phyloP scores from a whole-genome alignment of 2,797 vertebrate species.

The Urosaurus nigricauda region DNA sequence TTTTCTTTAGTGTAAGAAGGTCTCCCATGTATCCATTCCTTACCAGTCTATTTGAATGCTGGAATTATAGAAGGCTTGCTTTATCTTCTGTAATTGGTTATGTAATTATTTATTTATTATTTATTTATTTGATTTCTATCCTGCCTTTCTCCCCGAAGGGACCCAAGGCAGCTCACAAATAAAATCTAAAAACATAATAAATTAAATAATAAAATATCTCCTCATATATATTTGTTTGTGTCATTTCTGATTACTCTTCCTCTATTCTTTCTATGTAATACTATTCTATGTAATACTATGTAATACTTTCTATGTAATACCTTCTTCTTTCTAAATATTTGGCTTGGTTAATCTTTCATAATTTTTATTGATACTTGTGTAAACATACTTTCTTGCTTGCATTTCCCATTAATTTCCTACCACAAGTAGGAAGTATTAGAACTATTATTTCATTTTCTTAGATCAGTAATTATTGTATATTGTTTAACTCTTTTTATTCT shows the following conservation, averaged over 20 bases:
- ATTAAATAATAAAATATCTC: neutral
- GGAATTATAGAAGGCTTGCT: neutral
- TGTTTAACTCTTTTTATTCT: neutral
- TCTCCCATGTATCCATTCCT: too few species aligned
- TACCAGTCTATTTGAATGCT: neutral
- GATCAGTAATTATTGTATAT: neutral
- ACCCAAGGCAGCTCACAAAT: too few species aligned
- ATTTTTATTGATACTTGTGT: neutral
- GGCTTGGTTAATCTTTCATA: neutral
- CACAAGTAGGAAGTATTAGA: neutral
- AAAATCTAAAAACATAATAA: too few species aligned
- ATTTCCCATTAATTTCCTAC: neutral
- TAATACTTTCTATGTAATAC: too few species aligned
- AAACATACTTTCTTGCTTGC: neutral
- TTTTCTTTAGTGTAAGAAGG: neutral
- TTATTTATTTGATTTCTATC: too few species aligned
- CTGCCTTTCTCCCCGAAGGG: too few species aligned
- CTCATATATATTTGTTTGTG: neutral
- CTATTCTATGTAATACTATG: too few species aligned
- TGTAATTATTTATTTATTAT: neutral
- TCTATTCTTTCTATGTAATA: neutral
- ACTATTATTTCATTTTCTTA: neutral
- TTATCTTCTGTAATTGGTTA: neutral
- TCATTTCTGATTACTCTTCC: neutral
- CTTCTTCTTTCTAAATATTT: neutral